Evolutionary conservation across 2,888 invertebrate genomes (phyloP).

Genomic region (Spodoptera littoralis): DNA sequence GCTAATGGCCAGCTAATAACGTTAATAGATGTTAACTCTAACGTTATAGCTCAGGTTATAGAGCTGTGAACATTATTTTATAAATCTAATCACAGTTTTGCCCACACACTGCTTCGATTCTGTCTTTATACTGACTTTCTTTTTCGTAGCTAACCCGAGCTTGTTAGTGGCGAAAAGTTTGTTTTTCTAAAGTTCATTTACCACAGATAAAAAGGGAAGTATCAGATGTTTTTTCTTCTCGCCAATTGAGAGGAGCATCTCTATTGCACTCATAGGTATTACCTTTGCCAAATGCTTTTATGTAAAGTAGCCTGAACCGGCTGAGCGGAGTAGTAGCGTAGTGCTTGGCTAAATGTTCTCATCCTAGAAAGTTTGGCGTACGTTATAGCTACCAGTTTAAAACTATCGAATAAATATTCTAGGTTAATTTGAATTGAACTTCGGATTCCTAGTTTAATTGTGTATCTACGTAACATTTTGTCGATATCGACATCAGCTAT

Average conservation of each 20-base stretch:
- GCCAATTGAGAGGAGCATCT: conserved; percentile 29
- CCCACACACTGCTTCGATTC: conserved; percentile 29
- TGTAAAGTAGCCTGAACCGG: conserved; percentile 47
- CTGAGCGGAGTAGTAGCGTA: conserved; percentile 33
- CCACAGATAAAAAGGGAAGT: conserved; percentile 19
- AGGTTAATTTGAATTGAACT: conserved; percentile 38
- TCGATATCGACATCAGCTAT: too few species aligned
- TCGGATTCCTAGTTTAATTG: conserved; percentile 16
- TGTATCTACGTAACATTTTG: neutral
- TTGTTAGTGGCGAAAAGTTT: conserved; percentile 25
- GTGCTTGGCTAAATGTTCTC: conserved; percentile 48
- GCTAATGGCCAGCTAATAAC: conserved; percentile 58
- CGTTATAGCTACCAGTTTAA: conserved; percentile 20
- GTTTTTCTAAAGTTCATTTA: conserved; percentile 31
- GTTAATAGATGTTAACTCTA: conserved; percentile 59
- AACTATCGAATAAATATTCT: conserved; percentile 38
- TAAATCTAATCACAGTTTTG: conserved; percentile 45
- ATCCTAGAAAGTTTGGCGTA: conserved; percentile 39
- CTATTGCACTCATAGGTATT: conserved; percentile 45
- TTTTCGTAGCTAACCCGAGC: conserved; percentile 27
- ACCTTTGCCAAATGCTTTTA: conserved; percentile 53
- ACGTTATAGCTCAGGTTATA: conserved; percentile 47
- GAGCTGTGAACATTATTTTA: conserved; percentile 47
- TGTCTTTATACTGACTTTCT: conserved; percentile 25
- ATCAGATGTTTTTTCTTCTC: conserved; percentile 20